A percentile compares a stretch with the other conserved stretches of the same genome.
These are phyloP conservation scores for Ladona fulva DNA, from an alignment of 1,140 invertebrate genomes.

Conservation along the genomic window DNA sequence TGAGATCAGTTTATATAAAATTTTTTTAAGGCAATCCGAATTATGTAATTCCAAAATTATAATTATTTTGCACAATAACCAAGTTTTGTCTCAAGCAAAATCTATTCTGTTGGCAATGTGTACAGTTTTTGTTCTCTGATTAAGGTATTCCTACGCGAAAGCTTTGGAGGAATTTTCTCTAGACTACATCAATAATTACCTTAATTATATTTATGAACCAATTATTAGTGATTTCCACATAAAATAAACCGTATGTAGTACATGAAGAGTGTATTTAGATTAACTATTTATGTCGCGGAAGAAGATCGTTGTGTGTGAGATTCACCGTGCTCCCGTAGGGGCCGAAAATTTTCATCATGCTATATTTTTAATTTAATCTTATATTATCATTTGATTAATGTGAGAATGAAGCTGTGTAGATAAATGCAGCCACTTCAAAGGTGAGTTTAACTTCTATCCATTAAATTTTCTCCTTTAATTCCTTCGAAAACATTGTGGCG, in stretches of 20 bases:
- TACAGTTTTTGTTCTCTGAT: background rate
- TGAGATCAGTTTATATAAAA: no score
- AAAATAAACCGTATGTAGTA: no score
- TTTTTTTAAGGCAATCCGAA: no score
- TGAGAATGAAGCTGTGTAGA: background rate
- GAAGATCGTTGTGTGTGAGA: background rate
- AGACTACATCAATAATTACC: no score
- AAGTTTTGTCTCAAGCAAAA: no score
- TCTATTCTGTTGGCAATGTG: no score
- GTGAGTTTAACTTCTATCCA: background rate
- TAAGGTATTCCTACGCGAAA: background rate
- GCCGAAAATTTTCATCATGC: background rate
- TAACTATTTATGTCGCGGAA: background rate
- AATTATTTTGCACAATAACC: no score
- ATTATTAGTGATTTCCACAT: no score
- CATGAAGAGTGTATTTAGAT: background rate
- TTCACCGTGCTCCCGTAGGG: conserved; percentile 5
- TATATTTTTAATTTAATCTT: background rate
- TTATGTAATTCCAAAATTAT: no score
- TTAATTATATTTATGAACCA: no score
- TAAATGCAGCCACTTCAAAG: background rate
- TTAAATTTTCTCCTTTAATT: background rate
- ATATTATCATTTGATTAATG: background rate
- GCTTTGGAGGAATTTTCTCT: no score
- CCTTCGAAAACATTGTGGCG: background rate